A percentile compares a stretch with the other conserved stretches of the same genome.
Conservation (phyloP, 2,888 invertebrate genomes). For the Mythimna albipuncta region DNA sequence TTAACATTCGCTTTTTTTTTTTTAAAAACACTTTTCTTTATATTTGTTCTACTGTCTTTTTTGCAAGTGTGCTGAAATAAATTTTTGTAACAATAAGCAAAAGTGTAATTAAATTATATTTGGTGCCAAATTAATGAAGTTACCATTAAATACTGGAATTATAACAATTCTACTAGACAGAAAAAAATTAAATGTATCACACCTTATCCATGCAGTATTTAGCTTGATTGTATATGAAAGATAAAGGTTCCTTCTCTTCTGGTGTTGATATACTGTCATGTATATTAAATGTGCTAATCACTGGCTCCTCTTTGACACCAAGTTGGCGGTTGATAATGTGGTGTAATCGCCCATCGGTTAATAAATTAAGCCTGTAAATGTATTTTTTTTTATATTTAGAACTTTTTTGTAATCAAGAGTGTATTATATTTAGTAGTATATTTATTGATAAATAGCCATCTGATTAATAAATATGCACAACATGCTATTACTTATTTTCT, state of each 20-base stretch:
- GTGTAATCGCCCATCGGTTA: conserved; percentile 93
- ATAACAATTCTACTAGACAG: too few species aligned
- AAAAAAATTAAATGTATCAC: conserved; percentile 42
- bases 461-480: background rate
- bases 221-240: conserved; percentile 93
- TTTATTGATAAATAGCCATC: background rate
- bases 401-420: background rate
- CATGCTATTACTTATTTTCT: too few species aligned
- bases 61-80: too few species aligned
- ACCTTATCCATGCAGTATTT: conserved; percentile 96
- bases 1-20: too few species aligned
- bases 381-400: background rate
- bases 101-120: too few species aligned
- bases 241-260: conserved; percentile 89
- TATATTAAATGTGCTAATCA: conserved; percentile 74
- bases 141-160: too few species aligned
- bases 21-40: too few species aligned
- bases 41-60: too few species aligned
- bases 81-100: too few species aligned
- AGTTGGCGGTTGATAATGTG: conserved; percentile 92
- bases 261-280: conserved; percentile 82
- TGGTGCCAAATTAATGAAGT: too few species aligned
- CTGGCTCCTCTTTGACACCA: conserved; percentile 80
- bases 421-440: too few species aligned
- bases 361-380: conserved; percentile 89